Evolutionary conservation across 1,140 invertebrate species (phyloP).

Genomic region (Rhynchophorus ferrugineus): DNA sequence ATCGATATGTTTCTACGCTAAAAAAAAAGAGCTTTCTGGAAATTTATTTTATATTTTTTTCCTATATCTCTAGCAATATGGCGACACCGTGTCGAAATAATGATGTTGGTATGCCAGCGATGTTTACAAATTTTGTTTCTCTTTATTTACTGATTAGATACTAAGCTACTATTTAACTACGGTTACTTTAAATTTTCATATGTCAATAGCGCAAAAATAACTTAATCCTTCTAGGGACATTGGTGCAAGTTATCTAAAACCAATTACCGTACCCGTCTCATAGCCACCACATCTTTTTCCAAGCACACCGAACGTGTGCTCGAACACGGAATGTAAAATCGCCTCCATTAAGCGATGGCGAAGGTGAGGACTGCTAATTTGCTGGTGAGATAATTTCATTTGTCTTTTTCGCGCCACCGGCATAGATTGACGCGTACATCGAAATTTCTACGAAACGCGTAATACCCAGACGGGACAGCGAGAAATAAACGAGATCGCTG

Average conservation of each 20-base stretch:
- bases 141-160: too few relatives aligned
- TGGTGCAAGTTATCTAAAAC: neutral
- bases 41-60: too few relatives aligned
- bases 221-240: too few relatives aligned
- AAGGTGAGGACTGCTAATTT: slow-evolving; percentile 7
- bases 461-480: neutral
- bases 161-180: too few relatives aligned
- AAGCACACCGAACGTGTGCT: neutral
- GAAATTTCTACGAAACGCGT: neutral
- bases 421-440: neutral
- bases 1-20: too few relatives aligned
- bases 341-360: neutral
- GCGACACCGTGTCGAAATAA: too few relatives aligned
- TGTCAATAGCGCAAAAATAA: too few relatives aligned
- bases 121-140: too few relatives aligned
- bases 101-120: too few relatives aligned
- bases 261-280: neutral
- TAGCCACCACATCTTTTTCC: slow-evolving; percentile 1
- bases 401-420: neutral
- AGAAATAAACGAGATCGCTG: neutral
- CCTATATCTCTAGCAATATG: too few relatives aligned
- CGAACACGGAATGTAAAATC: slow-evolving; percentile 1
- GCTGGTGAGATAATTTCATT: slow-evolving; percentile 5
- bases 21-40: too few relatives aligned
- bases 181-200: too few relatives aligned